Percentiles rank a stretch among this genome's conserved stretches.
phyloP scores from a whole-genome alignment of 2,797 vertebrate genomes.

The Neostethus bicornis region DNA sequence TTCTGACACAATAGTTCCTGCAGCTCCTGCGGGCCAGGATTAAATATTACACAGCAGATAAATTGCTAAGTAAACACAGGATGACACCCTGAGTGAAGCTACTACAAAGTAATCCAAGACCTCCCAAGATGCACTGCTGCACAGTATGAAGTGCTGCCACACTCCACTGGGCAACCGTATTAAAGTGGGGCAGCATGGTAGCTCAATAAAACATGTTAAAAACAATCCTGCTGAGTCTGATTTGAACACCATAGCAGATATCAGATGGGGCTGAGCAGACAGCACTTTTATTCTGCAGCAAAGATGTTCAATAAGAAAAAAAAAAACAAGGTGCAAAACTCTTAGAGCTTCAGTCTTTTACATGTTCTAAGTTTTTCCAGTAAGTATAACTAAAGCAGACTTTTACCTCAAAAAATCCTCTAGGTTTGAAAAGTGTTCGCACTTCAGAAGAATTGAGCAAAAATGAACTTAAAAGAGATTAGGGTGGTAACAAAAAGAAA shows the following conservation, averaged over 20 bases:
- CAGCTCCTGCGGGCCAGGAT: conserved; percentile 1
- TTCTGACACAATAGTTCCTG: conserved; percentile 17
- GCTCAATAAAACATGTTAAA: conserved; percentile 25
- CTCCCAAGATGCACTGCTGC: conserved; percentile 32
- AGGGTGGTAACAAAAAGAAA: too few relatives aligned
- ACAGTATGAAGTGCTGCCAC: conserved; percentile 1
- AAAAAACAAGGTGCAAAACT: background rate
- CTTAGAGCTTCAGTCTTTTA: too few relatives aligned
- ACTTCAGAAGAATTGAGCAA: background rate
- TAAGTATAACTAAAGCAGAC: background rate
- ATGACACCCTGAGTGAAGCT: conserved; percentile 19
- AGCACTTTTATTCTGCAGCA: background rate
- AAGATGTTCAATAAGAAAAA: background rate
- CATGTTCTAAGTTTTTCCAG: background rate
- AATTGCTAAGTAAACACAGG: conserved; percentile 39
- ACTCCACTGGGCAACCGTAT: conserved; percentile 11
- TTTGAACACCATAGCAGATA: conserved; percentile 9
- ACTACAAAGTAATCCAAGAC: conserved; percentile 25
- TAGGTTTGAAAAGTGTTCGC: background rate
- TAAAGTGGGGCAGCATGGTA: conserved; percentile 6
- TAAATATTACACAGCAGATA: conserved; percentile 35
- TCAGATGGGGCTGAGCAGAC: background rate
- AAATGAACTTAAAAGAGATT: too few relatives aligned
- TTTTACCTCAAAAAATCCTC: background rate
- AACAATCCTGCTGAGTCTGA: conserved; percentile 19